Evolutionary conservation across 2,888 invertebrate species (phyloP).

Genomic region (Anticlea derivata): DNA sequence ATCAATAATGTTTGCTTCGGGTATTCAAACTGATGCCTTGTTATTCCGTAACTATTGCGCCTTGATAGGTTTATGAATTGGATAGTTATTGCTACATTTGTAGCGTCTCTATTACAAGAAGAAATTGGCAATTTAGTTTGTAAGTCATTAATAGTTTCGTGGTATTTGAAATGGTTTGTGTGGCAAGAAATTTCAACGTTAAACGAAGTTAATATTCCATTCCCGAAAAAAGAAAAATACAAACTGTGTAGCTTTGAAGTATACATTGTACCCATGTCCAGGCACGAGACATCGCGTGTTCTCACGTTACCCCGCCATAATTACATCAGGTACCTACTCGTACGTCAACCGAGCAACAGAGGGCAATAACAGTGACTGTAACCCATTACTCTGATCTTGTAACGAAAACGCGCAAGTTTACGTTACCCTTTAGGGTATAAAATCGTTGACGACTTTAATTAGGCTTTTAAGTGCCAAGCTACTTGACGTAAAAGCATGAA

Average conservation of each 20-base stretch:
- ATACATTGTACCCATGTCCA: slow-evolving; percentile 25
- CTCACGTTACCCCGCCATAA: slow-evolving; percentile 50
- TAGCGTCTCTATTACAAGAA: neutral
- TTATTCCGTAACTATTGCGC: neutral
- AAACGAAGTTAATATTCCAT: neutral
- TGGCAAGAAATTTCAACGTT: too few relatives aligned
- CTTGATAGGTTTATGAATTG: neutral
- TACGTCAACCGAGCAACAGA: slow-evolving; percentile 58
- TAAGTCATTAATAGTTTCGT: too few relatives aligned
- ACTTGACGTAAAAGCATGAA: slow-evolving; percentile 32
- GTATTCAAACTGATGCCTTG: slow-evolving; percentile 35
- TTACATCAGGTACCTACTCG: slow-evolving; percentile 52
- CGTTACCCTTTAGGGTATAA: slow-evolving; percentile 48
- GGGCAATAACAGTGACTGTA: slow-evolving; percentile 54
- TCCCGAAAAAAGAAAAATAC: slow-evolving; percentile 9
- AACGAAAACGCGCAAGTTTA: slow-evolving; percentile 49
- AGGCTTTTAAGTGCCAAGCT: slow-evolving; percentile 37
- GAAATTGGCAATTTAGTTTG: neutral
- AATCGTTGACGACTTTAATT: slow-evolving; percentile 43
- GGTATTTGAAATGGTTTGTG: too few relatives aligned
- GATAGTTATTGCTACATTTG: neutral
- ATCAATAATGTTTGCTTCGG: slow-evolving; percentile 42
- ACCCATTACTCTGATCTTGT: slow-evolving; percentile 46
- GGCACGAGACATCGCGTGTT: slow-evolving; percentile 61
- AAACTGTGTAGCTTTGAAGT: slow-evolving; percentile 30